Evolutionary conservation across 2,888 invertebrate genomes (phyloP).

Genomic region (Sinohyriopsis cumingii): DNA sequence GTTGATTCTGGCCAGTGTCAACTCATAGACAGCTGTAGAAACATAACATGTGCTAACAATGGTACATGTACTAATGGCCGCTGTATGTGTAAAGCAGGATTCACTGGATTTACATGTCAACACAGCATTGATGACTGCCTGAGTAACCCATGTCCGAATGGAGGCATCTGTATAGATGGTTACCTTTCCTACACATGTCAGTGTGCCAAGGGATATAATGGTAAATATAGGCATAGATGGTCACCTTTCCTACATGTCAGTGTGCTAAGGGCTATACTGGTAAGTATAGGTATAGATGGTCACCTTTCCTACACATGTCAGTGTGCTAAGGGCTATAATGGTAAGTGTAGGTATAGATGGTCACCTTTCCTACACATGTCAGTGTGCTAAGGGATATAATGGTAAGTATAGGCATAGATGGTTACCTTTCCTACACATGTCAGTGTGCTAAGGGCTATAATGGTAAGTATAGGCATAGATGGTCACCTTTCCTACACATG

Average conservation of each 20-base stretch:
- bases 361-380: slow-evolving; percentile 80
- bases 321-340: slow-evolving; percentile 33
- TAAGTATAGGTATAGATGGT: slow-evolving; percentile 80
- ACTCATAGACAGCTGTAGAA: slow-evolving; percentile 17
- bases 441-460: slow-evolving; percentile 29
- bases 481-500: slow-evolving; percentile 82
- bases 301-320: slow-evolving; percentile 79
- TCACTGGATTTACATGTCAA: slow-evolving; percentile 47
- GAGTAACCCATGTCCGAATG: slow-evolving; percentile 86
- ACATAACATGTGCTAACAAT: slow-evolving; percentile 17
- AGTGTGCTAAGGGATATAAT: slow-evolving; percentile 29
- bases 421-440: slow-evolving; percentile 81
- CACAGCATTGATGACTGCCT: slow-evolving; percentile 81
- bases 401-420: too few relatives aligned
- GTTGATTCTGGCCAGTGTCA: slow-evolving; percentile 20
- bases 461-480: too few relatives aligned
- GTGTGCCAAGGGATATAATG: slow-evolving; percentile 33
- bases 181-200: slow-evolving; percentile 79
- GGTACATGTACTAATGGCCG: slow-evolving; percentile 17
- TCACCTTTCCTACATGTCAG: slow-evolving; percentile 84
- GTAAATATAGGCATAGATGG: slow-evolving; percentile 76
- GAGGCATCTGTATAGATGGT: slow-evolving; percentile 87
- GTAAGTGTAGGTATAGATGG: slow-evolving; percentile 89
- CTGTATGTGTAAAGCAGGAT: slow-evolving; percentile 38
- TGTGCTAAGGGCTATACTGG: too few relatives aligned